These are phyloP conservation scores for Triplophysa rosa DNA, from an alignment of 2,113 vertebrate genomes.

Conservation along the genomic window DNA sequence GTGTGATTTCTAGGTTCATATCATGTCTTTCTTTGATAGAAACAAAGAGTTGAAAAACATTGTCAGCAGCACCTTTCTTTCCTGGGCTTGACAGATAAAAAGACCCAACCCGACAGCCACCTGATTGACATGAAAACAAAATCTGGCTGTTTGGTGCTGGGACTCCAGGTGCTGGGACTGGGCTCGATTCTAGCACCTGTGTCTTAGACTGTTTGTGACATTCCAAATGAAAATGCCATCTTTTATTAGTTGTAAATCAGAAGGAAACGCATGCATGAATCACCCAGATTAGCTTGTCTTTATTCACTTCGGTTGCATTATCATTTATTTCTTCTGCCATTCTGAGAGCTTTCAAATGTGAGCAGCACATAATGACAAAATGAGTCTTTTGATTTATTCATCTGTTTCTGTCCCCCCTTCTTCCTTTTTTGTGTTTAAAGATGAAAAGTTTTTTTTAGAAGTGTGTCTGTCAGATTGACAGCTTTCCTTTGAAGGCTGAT, in stretches of 20 bases:
- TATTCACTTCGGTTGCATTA: conserved; percentile 19
- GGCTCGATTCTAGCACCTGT: not conserved
- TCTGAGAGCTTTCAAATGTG: conserved; percentile 36
- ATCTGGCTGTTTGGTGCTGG: conserved; percentile 28
- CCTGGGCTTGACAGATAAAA: conserved; percentile 22
- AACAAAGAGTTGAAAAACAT: conserved; percentile 1
- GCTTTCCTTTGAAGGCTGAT: not conserved
- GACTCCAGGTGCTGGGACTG: conserved; percentile 24
- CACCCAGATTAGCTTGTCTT: conserved; percentile 33
- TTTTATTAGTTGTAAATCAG: conserved; percentile 43
- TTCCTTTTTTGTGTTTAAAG: conserved; percentile 17
- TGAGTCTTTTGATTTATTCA: conserved; percentile 26
- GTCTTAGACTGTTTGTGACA: not conserved
- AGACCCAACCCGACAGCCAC: not conserved
- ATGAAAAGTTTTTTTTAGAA: conserved; percentile 10
- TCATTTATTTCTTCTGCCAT: conserved; percentile 25
- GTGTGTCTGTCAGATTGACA: conserved; percentile 28
- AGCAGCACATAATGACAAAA: conserved; percentile 32
- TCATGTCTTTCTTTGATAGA: not conserved
- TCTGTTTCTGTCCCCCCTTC: not conserved
- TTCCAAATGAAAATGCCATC: conserved; percentile 23
- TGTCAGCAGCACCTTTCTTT: conserved; percentile 20
- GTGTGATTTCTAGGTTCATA: too few relatives aligned
- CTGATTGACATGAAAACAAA: conserved; percentile 33
- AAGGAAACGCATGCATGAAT: conserved; percentile 31